Conservation (phyloP, 2,113 vertebrate species). For the Osmerus mordax region DNA sequence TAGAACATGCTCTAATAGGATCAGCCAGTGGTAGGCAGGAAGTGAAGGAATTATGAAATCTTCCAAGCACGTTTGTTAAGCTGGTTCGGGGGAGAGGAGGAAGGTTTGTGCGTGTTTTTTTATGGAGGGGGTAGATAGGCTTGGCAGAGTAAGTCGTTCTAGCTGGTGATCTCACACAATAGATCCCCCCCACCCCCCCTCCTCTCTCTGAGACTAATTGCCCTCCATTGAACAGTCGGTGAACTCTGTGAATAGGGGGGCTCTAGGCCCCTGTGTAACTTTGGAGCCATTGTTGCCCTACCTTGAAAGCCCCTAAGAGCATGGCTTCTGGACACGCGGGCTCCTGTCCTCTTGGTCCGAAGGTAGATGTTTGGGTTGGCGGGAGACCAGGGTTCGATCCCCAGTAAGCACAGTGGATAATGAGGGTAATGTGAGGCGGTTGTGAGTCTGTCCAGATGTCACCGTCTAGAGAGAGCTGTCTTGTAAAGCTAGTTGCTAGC, state of each 20-base stretch:
- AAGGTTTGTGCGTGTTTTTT: neutral
- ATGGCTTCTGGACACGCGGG: too few relatives aligned
- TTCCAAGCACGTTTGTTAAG: slow-evolving; percentile 9
- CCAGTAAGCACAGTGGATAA: too few relatives aligned
- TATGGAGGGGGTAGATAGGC: neutral
- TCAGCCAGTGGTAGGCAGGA: slow-evolving; percentile 11
- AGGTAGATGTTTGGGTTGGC: too few relatives aligned
- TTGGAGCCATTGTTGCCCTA: too few relatives aligned
- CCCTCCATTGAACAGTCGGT: neutral
- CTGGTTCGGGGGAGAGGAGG: neutral
- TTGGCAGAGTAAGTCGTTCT: neutral
- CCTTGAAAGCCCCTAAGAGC: too few relatives aligned
- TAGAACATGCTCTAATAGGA: slow-evolving; percentile 26
- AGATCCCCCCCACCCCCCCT: neutral
- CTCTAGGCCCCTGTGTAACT: too few relatives aligned
- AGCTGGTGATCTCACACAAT: neutral
- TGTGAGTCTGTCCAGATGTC: too few relatives aligned
- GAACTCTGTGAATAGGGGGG: too few relatives aligned
- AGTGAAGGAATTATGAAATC: slow-evolving; percentile 18
- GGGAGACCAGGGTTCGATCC: too few relatives aligned
- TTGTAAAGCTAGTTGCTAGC: neutral
- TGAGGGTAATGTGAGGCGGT: too few relatives aligned
- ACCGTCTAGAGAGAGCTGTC: neutral
- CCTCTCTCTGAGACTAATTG: neutral
- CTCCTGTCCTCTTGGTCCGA: too few relatives aligned